Conservation (phyloP, 2,113 vertebrate species). For the Dinomys branickii region DNA sequence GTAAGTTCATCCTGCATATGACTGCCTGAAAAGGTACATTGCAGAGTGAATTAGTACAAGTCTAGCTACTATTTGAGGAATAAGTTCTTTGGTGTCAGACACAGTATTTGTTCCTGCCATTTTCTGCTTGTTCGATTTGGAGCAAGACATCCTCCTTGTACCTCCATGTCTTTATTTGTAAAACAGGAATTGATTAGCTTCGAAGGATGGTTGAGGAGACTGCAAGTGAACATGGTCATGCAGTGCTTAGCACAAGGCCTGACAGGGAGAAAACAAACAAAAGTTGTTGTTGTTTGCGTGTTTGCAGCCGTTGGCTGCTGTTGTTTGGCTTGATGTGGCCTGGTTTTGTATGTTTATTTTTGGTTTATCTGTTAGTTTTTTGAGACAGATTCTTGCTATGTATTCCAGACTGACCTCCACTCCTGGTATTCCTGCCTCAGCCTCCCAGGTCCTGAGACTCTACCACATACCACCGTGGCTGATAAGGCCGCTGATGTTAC, state of each 20-base stretch:
- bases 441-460: neutral
- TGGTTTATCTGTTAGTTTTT: neutral
- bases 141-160: neutral
- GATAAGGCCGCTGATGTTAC: neutral
- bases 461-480: neutral
- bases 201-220: neutral
- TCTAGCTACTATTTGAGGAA: neutral
- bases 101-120: neutral
- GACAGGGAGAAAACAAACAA: neutral
- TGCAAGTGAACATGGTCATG: neutral
- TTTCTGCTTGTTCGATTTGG: neutral
- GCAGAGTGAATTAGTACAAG: neutral
- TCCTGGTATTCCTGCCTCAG: neutral
- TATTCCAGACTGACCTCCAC: neutral
- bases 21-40: neutral
- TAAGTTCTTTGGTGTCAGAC: neutral
- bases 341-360: neutral
- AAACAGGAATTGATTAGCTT: neutral
- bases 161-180: neutral
- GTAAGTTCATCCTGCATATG: neutral
- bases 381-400: neutral
- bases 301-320: neutral
- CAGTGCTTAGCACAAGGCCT: neutral
- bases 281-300: neutral
- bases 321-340: neutral